These are phyloP conservation scores for Rallus limicola DNA, from an alignment of 2,113 vertebrate genomes.

Conservation along the genomic window DNA sequence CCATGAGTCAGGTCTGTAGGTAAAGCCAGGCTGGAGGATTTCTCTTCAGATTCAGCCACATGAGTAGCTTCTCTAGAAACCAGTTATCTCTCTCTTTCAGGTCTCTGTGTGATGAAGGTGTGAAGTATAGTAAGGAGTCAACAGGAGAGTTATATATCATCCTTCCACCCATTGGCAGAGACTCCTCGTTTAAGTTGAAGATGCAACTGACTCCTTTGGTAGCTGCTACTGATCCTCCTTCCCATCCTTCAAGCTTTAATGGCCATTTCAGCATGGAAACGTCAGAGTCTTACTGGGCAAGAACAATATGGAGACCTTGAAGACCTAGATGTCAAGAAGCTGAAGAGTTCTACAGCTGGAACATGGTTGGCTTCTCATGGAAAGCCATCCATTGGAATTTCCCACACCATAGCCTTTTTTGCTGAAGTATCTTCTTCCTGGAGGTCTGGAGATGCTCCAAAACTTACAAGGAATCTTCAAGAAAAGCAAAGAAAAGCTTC, in stretches of 20 bases:
- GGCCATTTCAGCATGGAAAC: neutral
- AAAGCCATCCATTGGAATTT: neutral
- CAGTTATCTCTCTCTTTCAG: neutral
- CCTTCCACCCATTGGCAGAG: neutral
- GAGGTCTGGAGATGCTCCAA: neutral
- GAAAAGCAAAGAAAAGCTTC: neutral
- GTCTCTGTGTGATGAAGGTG: no score
- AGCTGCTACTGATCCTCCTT: neutral
- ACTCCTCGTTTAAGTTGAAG: neutral
- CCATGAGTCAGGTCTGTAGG: fast-evolving
- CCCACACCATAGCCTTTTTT: neutral
- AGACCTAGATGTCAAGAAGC: neutral
- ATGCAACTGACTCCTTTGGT: neutral
- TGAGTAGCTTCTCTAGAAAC: neutral
- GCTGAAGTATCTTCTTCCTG: neutral
- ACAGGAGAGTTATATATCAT: neutral
- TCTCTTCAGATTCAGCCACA: neutral
- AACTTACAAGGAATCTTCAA: neutral
- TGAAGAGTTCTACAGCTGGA: neutral
- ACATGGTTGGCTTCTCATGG: neutral
- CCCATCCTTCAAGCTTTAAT: neutral
- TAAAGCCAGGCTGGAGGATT: neutral
- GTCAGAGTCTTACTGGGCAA: neutral
- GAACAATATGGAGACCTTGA: neutral
- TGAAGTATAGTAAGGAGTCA: neutral